Percentiles rank a stretch among this genome's conserved stretches.
phyloP scores from a whole-genome alignment of 2,888 invertebrate species.

The Parascotia fuliginaria region DNA sequence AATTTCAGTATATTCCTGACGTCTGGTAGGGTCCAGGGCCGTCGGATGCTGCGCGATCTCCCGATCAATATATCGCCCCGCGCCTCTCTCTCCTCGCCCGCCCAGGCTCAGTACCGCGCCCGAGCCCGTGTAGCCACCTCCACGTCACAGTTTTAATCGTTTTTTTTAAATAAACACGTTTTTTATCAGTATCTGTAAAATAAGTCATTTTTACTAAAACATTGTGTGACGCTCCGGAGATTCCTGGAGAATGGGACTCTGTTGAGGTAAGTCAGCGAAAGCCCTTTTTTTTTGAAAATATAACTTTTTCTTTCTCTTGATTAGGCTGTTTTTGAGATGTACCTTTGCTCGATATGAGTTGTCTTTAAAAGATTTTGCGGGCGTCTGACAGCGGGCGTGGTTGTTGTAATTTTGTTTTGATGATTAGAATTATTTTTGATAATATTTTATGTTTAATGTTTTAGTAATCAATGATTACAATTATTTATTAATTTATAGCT shows the following conservation, averaged over 20 bases:
- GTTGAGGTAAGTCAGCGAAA: slow-evolving; percentile 57
- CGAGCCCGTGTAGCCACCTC: slow-evolving; percentile 39
- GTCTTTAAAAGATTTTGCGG: neutral
- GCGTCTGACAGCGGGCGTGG: neutral
- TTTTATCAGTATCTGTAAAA: slow-evolving; percentile 23
- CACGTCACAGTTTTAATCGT: slow-evolving; percentile 30
- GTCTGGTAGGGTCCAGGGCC: slow-evolving; percentile 40
- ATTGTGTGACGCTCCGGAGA: slow-evolving; percentile 49
- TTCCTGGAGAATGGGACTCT: slow-evolving; percentile 65
- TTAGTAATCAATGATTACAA: no score
- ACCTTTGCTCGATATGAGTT: neutral
- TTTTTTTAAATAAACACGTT: slow-evolving; percentile 35
- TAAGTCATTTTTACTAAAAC: slow-evolving; percentile 28
- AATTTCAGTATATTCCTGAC: slow-evolving; percentile 22
- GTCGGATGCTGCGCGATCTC: slow-evolving; percentile 73
- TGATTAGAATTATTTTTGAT: neutral
- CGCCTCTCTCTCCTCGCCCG: slow-evolving; percentile 33
- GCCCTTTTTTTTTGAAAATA: slow-evolving; percentile 2
- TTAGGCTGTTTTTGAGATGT: neutral
- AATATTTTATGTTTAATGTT: no score
- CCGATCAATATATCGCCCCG: slow-evolving; percentile 65
- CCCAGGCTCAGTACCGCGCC: slow-evolving; percentile 62
- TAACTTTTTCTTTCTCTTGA: neutral
- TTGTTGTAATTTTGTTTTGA: neutral
- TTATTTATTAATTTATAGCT: no score